Conservation (phyloP, 2,888 invertebrate species). For the Seira ritae region DNA sequence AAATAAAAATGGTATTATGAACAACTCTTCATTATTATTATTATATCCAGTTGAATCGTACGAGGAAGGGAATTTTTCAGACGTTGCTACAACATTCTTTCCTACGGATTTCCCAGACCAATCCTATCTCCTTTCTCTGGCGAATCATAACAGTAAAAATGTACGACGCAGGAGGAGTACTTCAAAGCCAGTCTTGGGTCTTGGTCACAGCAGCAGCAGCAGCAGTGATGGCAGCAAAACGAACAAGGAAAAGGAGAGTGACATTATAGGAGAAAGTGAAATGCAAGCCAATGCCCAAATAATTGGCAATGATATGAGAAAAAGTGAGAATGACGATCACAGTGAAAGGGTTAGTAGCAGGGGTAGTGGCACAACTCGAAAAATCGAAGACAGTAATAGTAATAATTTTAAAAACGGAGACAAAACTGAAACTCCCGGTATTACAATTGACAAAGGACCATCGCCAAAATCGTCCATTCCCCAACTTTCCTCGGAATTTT, state of each 20-base stretch:
- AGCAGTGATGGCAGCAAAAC: too few species aligned
- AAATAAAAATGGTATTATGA: conserved; percentile 32
- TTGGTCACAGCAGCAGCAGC: too few species aligned
- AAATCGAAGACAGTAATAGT: background rate
- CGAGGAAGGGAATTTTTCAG: background rate
- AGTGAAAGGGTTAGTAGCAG: background rate
- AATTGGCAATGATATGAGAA: too few species aligned
- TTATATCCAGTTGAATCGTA: conserved; percentile 32
- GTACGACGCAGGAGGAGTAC: conserved; percentile 31
- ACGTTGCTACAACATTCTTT: too few species aligned
- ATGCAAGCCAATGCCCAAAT: too few species aligned
- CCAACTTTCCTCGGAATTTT: conserved; percentile 32
- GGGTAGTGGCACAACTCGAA: background rate
- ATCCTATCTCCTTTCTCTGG: background rate
- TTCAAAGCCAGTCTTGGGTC: too few species aligned
- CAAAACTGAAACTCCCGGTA: too few species aligned
- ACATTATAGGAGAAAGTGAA: too few species aligned
- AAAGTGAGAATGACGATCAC: conserved; percentile 17
- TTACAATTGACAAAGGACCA: background rate
- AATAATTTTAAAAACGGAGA: background rate
- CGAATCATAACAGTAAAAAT: conserved; percentile 47
- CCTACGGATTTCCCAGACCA: too few species aligned
- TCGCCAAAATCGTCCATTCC: background rate
- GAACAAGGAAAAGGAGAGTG: too few species aligned
- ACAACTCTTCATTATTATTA: conserved; percentile 48